A percentile compares a stretch with the other conserved stretches of the same genome.
phyloP scores from a whole-genome alignment of 2,113 vertebrate genomes.

The Herpailurus yagouaroundi region DNA sequence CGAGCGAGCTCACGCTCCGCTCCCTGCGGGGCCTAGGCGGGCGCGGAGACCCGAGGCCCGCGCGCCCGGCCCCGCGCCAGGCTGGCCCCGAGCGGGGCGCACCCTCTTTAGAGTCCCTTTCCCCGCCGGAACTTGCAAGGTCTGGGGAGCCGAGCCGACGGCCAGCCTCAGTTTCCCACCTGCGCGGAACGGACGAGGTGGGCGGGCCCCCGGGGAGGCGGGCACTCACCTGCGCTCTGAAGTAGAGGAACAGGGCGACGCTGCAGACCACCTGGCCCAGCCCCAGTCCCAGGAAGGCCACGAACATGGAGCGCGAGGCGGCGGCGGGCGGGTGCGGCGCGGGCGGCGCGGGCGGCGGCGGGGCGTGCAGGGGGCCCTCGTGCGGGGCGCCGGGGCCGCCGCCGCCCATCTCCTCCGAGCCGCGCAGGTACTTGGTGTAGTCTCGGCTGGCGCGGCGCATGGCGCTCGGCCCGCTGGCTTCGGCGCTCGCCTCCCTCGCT shows the following conservation, averaged over 20 bases:
- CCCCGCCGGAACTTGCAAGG: background rate
- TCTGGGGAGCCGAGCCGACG: background rate
- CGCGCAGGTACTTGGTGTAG: slow-evolving; percentile 86
- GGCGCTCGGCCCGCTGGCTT: slow-evolving; percentile 62
- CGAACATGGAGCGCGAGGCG: slow-evolving; percentile 88
- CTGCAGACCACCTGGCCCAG: slow-evolving; percentile 96
- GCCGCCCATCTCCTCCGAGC: slow-evolving; percentile 83
- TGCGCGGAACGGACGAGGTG: rapidly evolving
- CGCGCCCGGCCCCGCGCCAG: background rate
- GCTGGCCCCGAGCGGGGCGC: too few species aligned
- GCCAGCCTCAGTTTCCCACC: background rate
- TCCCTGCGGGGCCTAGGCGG: background rate
- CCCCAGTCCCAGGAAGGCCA: slow-evolving; percentile 92
- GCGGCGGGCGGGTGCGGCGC: slow-evolving; percentile 76
- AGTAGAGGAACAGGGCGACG: slow-evolving; percentile 94
- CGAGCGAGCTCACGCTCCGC: rapidly evolving
- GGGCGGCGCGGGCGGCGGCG: slow-evolving; percentile 35
- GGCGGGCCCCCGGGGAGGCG: background rate
- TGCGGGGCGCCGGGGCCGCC: slow-evolving; percentile 46
- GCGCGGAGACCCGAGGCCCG: background rate
- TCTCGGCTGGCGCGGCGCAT: slow-evolving; percentile 88
- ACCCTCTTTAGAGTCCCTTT: background rate
- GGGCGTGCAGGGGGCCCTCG: slow-evolving; percentile 71
- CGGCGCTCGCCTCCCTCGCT: background rate
- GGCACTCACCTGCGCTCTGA: slow-evolving; percentile 92